A percentile compares a stretch with the other conserved stretches of the same genome.
phyloP scores from a whole-genome alignment of 2,797 vertebrate species.

The Tolypeutes matacus region DNA sequence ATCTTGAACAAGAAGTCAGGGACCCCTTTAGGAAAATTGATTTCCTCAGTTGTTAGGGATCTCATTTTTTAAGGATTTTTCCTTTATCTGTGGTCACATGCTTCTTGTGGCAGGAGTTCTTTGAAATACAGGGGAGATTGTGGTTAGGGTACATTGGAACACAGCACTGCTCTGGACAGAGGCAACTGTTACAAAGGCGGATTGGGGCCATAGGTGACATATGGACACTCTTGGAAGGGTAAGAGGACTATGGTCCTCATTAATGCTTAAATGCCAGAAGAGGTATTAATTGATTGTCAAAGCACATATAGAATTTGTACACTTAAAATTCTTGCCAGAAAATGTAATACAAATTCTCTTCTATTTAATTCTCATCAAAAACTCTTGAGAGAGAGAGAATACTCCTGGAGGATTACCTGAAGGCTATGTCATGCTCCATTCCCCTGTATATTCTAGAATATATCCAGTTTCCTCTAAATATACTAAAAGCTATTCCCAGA shows the following conservation, averaged over 20 bases:
- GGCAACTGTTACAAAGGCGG: no score
- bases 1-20: no score
- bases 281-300: not conserved
- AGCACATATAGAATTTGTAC: not conserved
- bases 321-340: conserved; percentile 22
- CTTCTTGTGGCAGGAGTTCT: no score
- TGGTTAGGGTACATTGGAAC: no score
- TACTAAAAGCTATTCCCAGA: not conserved
- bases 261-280: not conserved
- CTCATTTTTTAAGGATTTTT: no score
- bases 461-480: no score
- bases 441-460: conserved; percentile 25
- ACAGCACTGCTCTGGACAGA: no score
- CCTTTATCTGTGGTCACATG: no score
- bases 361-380: conserved; percentile 33
- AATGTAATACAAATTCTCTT: not conserved
- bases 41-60: no score
- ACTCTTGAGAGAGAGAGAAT: no score
- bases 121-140: no score
- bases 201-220: not conserved
- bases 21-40: no score
- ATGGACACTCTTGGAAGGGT: not conserved
- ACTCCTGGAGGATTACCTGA: not conserved
- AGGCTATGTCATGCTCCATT: not conserved
- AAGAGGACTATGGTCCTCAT: not conserved